phyloP scores from a whole-genome alignment of 2,113 vertebrate genomes.

The Microcebus murinus region DNA sequence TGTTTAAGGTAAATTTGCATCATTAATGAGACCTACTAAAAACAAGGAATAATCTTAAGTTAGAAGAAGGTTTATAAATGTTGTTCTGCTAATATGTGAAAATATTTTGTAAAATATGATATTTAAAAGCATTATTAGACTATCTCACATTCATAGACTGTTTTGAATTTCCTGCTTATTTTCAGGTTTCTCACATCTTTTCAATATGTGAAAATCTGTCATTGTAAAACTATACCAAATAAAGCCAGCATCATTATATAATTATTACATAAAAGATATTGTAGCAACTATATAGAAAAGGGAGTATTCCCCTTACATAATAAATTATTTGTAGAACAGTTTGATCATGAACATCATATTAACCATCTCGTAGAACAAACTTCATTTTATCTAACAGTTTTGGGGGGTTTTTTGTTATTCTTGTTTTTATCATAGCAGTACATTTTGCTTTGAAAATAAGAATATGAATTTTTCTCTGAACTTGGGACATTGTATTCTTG shows the following conservation, averaged over 20 bases:
- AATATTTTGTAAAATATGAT: constrained; percentile 22
- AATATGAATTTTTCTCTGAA: neutral
- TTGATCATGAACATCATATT: neutral
- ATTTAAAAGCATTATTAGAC: constrained; percentile 12
- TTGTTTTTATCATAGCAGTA: neutral
- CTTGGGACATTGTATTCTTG: neutral
- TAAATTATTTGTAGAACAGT: constrained; percentile 41
- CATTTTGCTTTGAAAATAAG: constrained; percentile 39
- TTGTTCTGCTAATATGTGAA: neutral
- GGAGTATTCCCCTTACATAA: neutral
- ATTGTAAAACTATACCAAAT: constrained; percentile 1
- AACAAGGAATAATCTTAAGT: constrained; percentile 7
- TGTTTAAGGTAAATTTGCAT: constrained; percentile 42
- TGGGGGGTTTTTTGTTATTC: neutral
- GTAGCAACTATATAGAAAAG: neutral
- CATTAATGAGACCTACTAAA: neutral
- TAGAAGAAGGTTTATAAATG: constrained; percentile 1
- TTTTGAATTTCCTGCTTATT: constrained; percentile 53
- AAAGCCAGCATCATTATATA: neutral
- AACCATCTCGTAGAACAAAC: neutral
- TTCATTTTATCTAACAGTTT: constrained; percentile 34
- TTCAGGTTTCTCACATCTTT: constrained; percentile 34
- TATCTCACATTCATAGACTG: neutral
- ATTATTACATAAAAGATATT: constrained; percentile 27
- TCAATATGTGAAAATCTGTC: neutral